phyloP scores from a whole-genome alignment of 2,797 vertebrate species.

The Chelonia mydas region DNA sequence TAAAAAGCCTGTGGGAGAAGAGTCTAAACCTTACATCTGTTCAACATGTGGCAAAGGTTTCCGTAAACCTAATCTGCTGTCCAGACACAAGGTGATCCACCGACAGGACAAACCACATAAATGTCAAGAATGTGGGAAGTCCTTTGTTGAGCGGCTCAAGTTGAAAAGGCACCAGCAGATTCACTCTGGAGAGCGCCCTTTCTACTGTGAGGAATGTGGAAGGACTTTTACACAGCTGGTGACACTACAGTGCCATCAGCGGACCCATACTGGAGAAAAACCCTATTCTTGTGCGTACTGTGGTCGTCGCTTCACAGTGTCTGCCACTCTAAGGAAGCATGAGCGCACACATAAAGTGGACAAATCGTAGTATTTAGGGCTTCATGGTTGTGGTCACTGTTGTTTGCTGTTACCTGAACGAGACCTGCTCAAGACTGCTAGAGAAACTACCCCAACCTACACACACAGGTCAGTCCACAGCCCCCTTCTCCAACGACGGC shows the following conservation, averaged over 20 bases:
- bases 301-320: conserved; percentile 44
- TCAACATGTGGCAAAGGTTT: conserved; percentile 35
- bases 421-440: neutral
- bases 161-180: conserved; percentile 69
- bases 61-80: conserved; percentile 61
- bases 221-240: conserved; percentile 44
- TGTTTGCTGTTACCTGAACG: neutral
- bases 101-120: conserved; percentile 63
- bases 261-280: conserved; percentile 67
- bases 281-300: conserved; percentile 53
- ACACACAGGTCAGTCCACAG: neutral
- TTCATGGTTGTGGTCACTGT: neutral
- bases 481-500: neutral
- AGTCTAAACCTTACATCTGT: conserved; percentile 34
- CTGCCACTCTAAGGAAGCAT: conserved; percentile 45
- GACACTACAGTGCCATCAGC: conserved; percentile 56
- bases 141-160: conserved; percentile 59
- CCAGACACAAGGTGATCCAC: conserved; percentile 72
- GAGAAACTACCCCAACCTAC: neutral
- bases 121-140: conserved; percentile 69
- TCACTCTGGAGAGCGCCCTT: conserved; percentile 55
- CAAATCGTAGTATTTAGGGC: neutral
- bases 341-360: conserved; percentile 50
- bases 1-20: neutral
- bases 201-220: conserved; percentile 49